Conservation (phyloP, 2,888 invertebrate species). For the Napeogenes inachia region DNA sequence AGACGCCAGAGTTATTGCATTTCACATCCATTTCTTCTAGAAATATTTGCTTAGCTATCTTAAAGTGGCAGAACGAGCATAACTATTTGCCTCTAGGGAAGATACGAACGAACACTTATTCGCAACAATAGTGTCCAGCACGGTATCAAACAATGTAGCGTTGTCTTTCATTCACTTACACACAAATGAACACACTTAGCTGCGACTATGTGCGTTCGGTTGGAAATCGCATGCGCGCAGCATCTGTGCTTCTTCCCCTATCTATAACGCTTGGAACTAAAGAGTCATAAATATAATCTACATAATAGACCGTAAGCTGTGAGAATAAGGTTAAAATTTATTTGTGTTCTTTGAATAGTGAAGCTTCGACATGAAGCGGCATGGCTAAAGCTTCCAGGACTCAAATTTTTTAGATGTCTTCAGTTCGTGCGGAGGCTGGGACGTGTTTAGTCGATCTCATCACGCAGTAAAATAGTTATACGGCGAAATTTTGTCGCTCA, state of each 20-base stretch:
- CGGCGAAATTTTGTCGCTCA: conserved; percentile 38
- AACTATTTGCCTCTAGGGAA: conserved; percentile 34
- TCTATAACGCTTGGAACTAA: conserved; percentile 36
- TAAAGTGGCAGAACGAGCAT: conserved; percentile 29
- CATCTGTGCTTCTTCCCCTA: conserved; percentile 70
- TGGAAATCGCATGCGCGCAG: conserved; percentile 71
- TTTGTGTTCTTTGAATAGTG: conserved; percentile 25
- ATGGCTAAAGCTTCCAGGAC: conserved; percentile 70
- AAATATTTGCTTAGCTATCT: conserved; percentile 18
- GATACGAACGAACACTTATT: conserved; percentile 42
- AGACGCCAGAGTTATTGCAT: not conserved
- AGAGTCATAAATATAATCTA: conserved; percentile 32
- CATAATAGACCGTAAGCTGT: conserved; percentile 26
- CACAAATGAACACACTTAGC: conserved; percentile 36
- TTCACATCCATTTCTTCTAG: conserved; percentile 16
- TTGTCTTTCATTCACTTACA: conserved; percentile 41
- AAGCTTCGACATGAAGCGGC: conserved; percentile 54
- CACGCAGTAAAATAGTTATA: conserved; percentile 47
- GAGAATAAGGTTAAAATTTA: conserved; percentile 30
- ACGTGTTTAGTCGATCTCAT: conserved; percentile 46
- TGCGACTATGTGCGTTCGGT: conserved; percentile 38
- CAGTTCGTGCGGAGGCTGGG: conserved; percentile 55
- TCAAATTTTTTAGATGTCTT: conserved; percentile 72
- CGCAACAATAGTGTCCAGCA: conserved; percentile 65
- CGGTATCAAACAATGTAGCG: conserved; percentile 58